Conservation (phyloP, 92 coral and sea anemone genomes). For the Nematostella vectensis region DNA sequence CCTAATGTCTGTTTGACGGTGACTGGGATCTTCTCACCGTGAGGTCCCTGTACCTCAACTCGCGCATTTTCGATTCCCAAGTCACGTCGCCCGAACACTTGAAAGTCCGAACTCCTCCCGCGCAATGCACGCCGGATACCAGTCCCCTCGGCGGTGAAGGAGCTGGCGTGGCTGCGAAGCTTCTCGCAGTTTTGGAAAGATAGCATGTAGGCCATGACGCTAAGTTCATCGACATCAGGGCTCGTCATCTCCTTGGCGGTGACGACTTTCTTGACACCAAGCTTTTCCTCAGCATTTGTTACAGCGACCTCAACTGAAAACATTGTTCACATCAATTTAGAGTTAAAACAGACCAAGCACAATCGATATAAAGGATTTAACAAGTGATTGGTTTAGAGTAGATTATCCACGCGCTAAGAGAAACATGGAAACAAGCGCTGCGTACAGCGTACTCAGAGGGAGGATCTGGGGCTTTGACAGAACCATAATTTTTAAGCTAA, state of each 20-base stretch:
- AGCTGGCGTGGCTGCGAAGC: conserved; percentile 63
- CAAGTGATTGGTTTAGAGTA: too few relatives aligned
- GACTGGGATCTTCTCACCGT: conserved; percentile 41
- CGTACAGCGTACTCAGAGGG: too few relatives aligned
- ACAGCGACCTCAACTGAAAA: conserved; percentile 50
- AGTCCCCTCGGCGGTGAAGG: conserved; percentile 78
- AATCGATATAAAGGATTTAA: too few relatives aligned
- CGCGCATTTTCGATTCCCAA: conserved; percentile 62
- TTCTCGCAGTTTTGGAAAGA: conserved; percentile 68
- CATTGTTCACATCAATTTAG: neutral
- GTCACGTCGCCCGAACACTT: conserved; percentile 68
- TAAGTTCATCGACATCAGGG: conserved; percentile 80
- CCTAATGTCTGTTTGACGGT: conserved; percentile 35
- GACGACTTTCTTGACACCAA: conserved; percentile 64
- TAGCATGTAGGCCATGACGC: conserved; percentile 88
- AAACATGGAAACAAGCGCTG: too few relatives aligned
- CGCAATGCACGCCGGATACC: conserved; percentile 71
- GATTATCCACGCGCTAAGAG: too few relatives aligned
- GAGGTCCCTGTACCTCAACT: conserved; percentile 61
- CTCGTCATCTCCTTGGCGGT: conserved; percentile 73
- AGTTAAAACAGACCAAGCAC: too few relatives aligned
- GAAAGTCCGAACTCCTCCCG: conserved; percentile 75
- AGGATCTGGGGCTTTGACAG: too few relatives aligned
- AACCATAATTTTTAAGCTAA: too few relatives aligned
- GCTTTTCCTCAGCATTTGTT: conserved; percentile 60